Evolutionary conservation across 2,797 vertebrate genomes (phyloP), one percentile per base, ranked within the genome.

Genomic region (Myotis vivesi): DNA sequence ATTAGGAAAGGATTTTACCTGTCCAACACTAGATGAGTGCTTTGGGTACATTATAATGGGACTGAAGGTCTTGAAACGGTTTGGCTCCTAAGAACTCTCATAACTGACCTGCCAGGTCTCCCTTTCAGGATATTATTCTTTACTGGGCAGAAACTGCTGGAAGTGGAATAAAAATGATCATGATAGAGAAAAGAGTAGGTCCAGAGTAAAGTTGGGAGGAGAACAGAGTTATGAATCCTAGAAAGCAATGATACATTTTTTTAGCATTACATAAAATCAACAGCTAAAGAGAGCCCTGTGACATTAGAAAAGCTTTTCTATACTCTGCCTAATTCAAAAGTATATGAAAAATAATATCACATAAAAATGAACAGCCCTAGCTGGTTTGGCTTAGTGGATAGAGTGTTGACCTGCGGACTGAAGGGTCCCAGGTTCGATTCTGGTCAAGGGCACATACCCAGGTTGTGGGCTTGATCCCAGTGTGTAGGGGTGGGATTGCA

Each of bases 1-100:
- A 80, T 30, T 82, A 57, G 86, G 36, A 97, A 91, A 57, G 75
- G 38, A 76, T 87, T 85, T 97, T 38, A 76, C 38, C 16, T 85
- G 25, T 66, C 64, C 20, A 82, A 1, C 79, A 49, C 38, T 84
- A 19, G 46, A 3, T 76, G 30, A 62, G 10, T 93, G 30, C 38
- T 73, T 81, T 72, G 36, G 49, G 30, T 57, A 92, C 20, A 66
- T 36, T 20, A 30, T 81, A 94, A n/a, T 77, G 71, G 41, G 17
- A 79, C n/a, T 85, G 23, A 85, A 93, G 53, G 19, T 0, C n/a
- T 49, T 94, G 68, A 30, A 91, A 38, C n/a, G 82, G 9, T 91
- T 85, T 91, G 44, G 13, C 11, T 3, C 19, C 55, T 77, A 62
- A 79, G 71, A 90, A 77, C 28, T 86, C 64, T 77, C 41, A 83